Percentiles rank a stretch among this genome's conserved stretches.
These are phyloP conservation scores for Macrostomum cliftonense DNA, from an alignment of 2,888 invertebrate species.

Conservation along the genomic window DNA sequence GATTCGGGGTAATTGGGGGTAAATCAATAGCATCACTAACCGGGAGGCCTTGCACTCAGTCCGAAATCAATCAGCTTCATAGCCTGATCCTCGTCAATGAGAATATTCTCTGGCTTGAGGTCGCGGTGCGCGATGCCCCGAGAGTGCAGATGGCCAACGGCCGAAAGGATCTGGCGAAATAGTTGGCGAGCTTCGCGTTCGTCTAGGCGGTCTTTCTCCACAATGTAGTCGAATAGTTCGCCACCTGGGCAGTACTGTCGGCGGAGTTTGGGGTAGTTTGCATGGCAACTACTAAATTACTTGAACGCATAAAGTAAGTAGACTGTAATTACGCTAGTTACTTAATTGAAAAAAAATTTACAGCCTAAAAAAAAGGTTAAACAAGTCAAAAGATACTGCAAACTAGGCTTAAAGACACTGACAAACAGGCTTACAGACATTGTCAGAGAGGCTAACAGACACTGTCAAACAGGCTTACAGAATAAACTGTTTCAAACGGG, in stretches of 20 bases:
- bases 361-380: no score
- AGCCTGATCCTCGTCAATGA: conserved; percentile 53
- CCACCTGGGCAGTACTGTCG: conserved; percentile 56
- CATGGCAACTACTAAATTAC: no score
- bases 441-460: no score
- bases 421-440: no score
- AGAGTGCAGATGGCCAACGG: conserved; percentile 56
- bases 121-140: conserved; percentile 60
- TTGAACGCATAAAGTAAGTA: no score
- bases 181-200: conserved; percentile 56
- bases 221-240: conserved; percentile 65
- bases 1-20: no score
- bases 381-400: no score
- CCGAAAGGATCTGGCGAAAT: conserved; percentile 58
- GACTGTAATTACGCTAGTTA: no score
- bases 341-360: background rate
- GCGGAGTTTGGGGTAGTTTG: no score
- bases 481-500: no score
- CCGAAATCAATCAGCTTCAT: conserved; percentile 66
- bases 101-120: conserved; percentile 62
- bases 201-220: conserved; percentile 51
- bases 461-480: no score
- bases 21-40: background rate
- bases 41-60: conserved; percentile 49
- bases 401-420: no score